These are phyloP conservation scores for Tyto alba DNA, from an alignment of 2,113 vertebrate genomes.

Conservation along the genomic window DNA sequence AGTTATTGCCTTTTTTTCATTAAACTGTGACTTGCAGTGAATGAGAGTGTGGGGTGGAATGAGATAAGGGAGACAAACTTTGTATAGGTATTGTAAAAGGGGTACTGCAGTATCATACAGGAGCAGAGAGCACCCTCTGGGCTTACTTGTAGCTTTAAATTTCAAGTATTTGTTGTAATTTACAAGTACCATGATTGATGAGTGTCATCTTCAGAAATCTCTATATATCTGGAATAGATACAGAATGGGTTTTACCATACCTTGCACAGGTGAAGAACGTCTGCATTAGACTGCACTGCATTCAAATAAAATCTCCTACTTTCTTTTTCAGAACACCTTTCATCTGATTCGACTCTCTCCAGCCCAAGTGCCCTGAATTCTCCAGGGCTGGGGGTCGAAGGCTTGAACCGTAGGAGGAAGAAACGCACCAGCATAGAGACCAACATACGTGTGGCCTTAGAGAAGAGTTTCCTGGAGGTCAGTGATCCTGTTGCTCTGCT, in stretches of 20 bases:
- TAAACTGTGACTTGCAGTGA: not conserved
- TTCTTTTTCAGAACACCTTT: constrained; percentile 90
- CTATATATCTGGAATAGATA: not conserved
- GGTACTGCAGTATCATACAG: not conserved
- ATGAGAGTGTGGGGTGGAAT: not conserved
- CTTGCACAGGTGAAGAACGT: not conserved
- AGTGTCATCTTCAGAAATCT: not conserved
- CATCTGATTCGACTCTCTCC: constrained; percentile 92
- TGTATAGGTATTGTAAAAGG: not conserved
- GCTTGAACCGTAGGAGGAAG: constrained; percentile 97
- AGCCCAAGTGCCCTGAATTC: constrained; percentile 95
- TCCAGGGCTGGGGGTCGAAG: constrained; percentile 89
- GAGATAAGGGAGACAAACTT: not conserved
- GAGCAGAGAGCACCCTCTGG: not conserved
- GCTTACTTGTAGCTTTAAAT: not conserved
- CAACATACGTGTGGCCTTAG: constrained; percentile 99
- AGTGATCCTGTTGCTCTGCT: constrained; percentile 28
- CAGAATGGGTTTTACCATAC: not conserved
- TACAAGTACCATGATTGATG: not conserved
- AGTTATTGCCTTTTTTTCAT: not conserved
- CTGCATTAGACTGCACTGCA: not conserved
- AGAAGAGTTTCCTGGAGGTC: constrained; percentile 99
- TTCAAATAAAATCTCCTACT: not conserved
- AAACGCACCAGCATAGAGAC: constrained; percentile 99
- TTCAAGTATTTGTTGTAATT: not conserved